phyloP scores from a whole-genome alignment of 1,140 invertebrate genomes.

The Drosophila hydei region DNA sequence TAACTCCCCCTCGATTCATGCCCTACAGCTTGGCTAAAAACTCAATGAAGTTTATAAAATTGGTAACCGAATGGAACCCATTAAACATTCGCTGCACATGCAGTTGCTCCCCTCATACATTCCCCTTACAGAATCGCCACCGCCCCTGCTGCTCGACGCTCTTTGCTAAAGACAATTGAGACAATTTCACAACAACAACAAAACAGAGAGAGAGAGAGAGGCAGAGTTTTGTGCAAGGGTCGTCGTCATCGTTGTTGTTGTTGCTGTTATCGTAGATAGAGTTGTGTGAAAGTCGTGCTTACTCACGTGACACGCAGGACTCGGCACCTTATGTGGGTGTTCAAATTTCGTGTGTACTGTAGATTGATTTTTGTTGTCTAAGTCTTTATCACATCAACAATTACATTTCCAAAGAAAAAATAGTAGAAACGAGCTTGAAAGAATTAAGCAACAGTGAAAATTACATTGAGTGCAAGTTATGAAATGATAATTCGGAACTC shows the following conservation, averaged over 20 bases:
- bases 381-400: too few relatives aligned
- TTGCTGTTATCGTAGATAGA: slow-evolving; percentile 12
- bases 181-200: slow-evolving; percentile 33
- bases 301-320: neutral
- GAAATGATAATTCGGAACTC: too few relatives aligned
- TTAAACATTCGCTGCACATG: slow-evolving; percentile 47
- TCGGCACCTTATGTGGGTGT: neutral
- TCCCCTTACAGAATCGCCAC: slow-evolving; percentile 1
- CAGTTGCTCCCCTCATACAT: neutral
- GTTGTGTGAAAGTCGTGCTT: neutral
- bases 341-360: neutral
- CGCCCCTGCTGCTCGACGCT: slow-evolving; percentile 18
- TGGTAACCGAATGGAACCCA: slow-evolving; percentile 16
- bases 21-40: slow-evolving; percentile 23
- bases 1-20: slow-evolving; percentile 6
- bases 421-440: too few relatives aligned
- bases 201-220: slow-evolving; percentile 16
- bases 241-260: slow-evolving; percentile 36
- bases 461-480: too few relatives aligned
- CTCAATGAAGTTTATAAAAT: slow-evolving; percentile 45
- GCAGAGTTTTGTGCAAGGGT: slow-evolving; percentile 34
- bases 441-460: too few relatives aligned
- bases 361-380: neutral
- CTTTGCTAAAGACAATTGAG: slow-evolving; percentile 37
- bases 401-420: too few relatives aligned